phyloP scores from a whole-genome alignment of 2,797 vertebrate genomes.

The Anguilla megastoma region DNA sequence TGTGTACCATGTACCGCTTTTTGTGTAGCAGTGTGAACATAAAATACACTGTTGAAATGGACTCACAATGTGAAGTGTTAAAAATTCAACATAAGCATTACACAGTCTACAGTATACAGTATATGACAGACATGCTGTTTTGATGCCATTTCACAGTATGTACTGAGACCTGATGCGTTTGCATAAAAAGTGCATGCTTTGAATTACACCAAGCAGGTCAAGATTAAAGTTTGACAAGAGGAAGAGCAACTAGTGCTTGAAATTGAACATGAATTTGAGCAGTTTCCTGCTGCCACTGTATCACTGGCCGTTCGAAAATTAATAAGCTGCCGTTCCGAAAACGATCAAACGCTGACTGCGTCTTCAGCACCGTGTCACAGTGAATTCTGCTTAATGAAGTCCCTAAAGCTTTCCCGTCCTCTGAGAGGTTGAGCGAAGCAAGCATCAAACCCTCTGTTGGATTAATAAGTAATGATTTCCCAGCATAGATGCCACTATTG shows the following conservation, averaged over 20 bases:
- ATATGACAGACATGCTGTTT: background rate
- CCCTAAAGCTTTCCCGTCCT: slow-evolving; percentile 5
- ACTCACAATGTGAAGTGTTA: too few species aligned
- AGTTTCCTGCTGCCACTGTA: background rate
- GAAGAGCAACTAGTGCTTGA: background rate
- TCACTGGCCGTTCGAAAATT: background rate
- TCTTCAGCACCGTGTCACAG: background rate
- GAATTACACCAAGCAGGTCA: background rate
- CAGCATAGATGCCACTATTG: slow-evolving; percentile 14
- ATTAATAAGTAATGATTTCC: slow-evolving; percentile 26
- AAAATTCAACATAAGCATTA: background rate
- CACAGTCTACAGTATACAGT: too few species aligned
- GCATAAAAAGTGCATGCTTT: background rate
- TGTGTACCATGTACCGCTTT: too few species aligned
- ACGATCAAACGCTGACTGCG: background rate
- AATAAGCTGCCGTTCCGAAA: background rate
- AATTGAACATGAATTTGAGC: background rate
- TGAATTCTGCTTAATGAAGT: slow-evolving; percentile 17
- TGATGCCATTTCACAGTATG: background rate
- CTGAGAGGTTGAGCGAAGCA: slow-evolving; percentile 20
- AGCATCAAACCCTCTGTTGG: slow-evolving; percentile 17
- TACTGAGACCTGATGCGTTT: background rate
- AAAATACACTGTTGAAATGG: too few species aligned
- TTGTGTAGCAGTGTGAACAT: background rate
- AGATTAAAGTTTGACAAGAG: background rate